A percentile compares a stretch with the other conserved stretches of the same genome.
Evolutionary conservation across 92 coral and sea anemone species (phyloP).

Genomic region (Epizoanthus ramosus): DNA sequence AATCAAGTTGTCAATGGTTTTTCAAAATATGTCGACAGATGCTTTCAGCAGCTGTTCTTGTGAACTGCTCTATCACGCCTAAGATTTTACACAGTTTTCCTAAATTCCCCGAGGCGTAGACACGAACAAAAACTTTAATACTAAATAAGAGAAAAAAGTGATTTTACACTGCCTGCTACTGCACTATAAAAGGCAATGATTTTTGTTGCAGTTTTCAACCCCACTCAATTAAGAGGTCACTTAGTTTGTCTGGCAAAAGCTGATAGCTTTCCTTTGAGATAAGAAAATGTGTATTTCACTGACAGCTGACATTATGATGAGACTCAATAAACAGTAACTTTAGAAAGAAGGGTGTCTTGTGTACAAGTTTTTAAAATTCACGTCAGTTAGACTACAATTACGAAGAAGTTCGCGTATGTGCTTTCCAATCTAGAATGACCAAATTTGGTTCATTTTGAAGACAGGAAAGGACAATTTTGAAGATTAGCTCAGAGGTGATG

Average conservation of each 20-base stretch:
- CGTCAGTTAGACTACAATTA: background rate
- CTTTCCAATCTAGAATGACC: background rate
- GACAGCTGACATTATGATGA: background rate
- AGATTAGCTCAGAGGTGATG: background rate
- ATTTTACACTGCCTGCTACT: background rate
- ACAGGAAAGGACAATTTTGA: background rate
- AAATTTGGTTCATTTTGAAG: constrained; percentile 22
- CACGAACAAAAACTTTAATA: background rate
- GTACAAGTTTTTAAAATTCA: background rate
- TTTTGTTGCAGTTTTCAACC: background rate
- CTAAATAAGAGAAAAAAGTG: background rate
- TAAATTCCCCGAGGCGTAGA: constrained; percentile 4
- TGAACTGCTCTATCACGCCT: background rate
- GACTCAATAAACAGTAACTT: background rate
- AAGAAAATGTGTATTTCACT: background rate
- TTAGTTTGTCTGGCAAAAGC: background rate
- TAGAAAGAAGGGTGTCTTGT: background rate
- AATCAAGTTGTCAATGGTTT: background rate
- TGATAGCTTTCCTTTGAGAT: background rate
- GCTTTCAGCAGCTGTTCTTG: constrained; percentile 1
- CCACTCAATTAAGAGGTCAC: background rate
- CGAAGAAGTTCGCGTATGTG: too few species aligned
- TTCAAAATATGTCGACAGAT: constrained; percentile 1
- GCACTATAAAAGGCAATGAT: background rate
- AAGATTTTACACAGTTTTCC: background rate